These are phyloP conservation scores for Bradypodion pumilum DNA, from an alignment of 2,797 vertebrate genomes.

Conservation along the genomic window DNA sequence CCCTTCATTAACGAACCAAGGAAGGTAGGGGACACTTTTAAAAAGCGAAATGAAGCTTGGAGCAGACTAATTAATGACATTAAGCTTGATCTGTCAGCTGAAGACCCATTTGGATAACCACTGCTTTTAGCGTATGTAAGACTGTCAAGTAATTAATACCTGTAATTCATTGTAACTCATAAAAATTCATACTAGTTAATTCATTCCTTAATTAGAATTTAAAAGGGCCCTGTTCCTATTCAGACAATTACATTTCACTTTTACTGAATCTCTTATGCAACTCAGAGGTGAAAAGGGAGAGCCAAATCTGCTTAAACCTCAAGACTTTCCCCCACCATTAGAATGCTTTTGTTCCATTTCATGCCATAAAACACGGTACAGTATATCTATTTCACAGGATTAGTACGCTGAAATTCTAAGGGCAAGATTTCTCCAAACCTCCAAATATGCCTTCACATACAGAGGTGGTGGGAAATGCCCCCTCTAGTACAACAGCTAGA, in stretches of 20 bases:
- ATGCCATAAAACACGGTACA: slow-evolving; percentile 29
- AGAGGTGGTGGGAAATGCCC: neutral
- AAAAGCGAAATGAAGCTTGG: slow-evolving; percentile 22
- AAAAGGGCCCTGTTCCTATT: slow-evolving; percentile 55
- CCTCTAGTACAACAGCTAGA: neutral
- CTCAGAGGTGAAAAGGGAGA: slow-evolving; percentile 58
- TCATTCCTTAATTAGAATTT: slow-evolving; percentile 68
- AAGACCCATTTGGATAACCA: slow-evolving; percentile 50
- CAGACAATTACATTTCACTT: slow-evolving; percentile 57
- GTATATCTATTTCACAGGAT: slow-evolving; percentile 45
- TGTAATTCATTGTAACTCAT: slow-evolving; percentile 67
- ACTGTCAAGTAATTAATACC: slow-evolving; percentile 60
- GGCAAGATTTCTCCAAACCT: neutral
- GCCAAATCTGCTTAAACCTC: slow-evolving; percentile 53
- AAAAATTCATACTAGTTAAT: slow-evolving; percentile 65
- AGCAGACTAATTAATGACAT: slow-evolving; percentile 43
- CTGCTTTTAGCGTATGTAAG: slow-evolving; percentile 47
- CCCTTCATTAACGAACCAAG: slow-evolving; percentile 19
- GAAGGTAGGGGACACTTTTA: neutral
- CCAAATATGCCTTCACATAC: neutral
- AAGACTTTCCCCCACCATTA: slow-evolving; percentile 38
- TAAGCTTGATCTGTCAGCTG: slow-evolving; percentile 33
- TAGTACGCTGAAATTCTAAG: neutral
- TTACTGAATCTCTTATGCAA: slow-evolving; percentile 58
- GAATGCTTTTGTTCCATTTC: slow-evolving; percentile 32